A percentile compares a stretch with the other conserved stretches of the same genome.
phyloP scores from a whole-genome alignment of 2,797 vertebrate genomes.

The Rhynchonycteris naso region DNA sequence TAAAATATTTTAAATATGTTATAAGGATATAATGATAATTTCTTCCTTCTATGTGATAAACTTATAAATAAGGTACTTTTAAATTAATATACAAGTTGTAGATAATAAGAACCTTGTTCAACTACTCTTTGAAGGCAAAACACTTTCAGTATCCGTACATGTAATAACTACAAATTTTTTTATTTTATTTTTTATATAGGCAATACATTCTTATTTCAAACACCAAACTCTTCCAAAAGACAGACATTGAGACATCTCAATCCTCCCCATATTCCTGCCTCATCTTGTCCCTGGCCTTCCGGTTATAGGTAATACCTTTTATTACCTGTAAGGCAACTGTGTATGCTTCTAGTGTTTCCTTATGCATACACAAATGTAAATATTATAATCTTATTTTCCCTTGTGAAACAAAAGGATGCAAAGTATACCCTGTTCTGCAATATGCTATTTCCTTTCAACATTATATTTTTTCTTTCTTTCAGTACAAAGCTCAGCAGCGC shows the following conservation, averaged over 20 bases:
- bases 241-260: neutral
- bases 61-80: neutral
- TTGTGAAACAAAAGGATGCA: neutral
- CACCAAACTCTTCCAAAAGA: neutral
- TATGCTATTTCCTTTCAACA: neutral
- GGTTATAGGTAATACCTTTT: neutral
- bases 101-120: neutral
- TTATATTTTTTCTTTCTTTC: neutral
- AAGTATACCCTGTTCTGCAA: neutral
- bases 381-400: neutral
- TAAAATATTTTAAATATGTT: slow-evolving; percentile 8
- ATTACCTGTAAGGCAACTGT: neutral
- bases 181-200: neutral
- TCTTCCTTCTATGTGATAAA: slow-evolving; percentile 12
- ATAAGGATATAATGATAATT: neutral
- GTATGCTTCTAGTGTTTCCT: neutral
- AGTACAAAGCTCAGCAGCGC: neutral
- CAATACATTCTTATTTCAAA: neutral
- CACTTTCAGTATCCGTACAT: neutral
- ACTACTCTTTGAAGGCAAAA: neutral
- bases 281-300: neutral
- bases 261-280: neutral
- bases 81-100: neutral
- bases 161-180: slow-evolving; percentile 3
- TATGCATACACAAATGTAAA: neutral